Percentiles rank a stretch among this genome's conserved stretches.
Conservation (phyloP, 2,888 invertebrate species). For the Agonopterix subpropinquella region DNA sequence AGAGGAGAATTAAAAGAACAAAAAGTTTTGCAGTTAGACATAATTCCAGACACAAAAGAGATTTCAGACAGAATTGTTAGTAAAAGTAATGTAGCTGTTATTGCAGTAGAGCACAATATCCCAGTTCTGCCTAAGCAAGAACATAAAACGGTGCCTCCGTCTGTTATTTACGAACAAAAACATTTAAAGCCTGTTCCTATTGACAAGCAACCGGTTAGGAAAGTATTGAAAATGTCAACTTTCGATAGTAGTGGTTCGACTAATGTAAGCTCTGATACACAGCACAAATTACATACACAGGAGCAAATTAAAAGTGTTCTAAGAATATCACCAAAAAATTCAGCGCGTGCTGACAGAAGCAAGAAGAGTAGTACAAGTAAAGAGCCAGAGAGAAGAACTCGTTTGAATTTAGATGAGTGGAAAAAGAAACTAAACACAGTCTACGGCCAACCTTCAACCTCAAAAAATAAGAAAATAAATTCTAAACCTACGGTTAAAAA, state of each 20-base stretch:
- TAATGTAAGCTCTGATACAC: slow-evolving; percentile 39
- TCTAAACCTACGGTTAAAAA: slow-evolving; percentile 22
- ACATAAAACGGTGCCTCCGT: not conserved
- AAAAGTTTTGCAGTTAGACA: slow-evolving; percentile 67
- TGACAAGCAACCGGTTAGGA: slow-evolving; percentile 29
- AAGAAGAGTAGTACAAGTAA: slow-evolving; percentile 16
- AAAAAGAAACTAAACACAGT: slow-evolving; percentile 50
- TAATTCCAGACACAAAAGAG: slow-evolving; percentile 45
- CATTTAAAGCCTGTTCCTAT: slow-evolving; percentile 6
- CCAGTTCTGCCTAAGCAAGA: slow-evolving; percentile 3
- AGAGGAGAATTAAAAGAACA: slow-evolving; percentile 65
- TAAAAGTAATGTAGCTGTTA: slow-evolving; percentile 46
- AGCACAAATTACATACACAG: slow-evolving; percentile 26
- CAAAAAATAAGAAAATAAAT: slow-evolving; percentile 19
- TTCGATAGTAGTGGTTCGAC: slow-evolving; percentile 56
- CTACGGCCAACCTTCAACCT: slow-evolving; percentile 36
- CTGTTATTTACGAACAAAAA: not conserved
- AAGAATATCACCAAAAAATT: slow-evolving; percentile 27
- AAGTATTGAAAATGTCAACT: slow-evolving; percentile 50
- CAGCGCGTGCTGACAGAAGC: slow-evolving; percentile 20
- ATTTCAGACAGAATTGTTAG: slow-evolving; percentile 12
- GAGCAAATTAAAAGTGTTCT: slow-evolving; percentile 22
- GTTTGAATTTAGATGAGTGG: slow-evolving; percentile 50
- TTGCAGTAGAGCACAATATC: slow-evolving; percentile 23
- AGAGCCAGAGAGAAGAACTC: slow-evolving; percentile 24